phyloP scores from a whole-genome alignment of 2,113 vertebrate genomes.

The Colistium nudipinnis region DNA sequence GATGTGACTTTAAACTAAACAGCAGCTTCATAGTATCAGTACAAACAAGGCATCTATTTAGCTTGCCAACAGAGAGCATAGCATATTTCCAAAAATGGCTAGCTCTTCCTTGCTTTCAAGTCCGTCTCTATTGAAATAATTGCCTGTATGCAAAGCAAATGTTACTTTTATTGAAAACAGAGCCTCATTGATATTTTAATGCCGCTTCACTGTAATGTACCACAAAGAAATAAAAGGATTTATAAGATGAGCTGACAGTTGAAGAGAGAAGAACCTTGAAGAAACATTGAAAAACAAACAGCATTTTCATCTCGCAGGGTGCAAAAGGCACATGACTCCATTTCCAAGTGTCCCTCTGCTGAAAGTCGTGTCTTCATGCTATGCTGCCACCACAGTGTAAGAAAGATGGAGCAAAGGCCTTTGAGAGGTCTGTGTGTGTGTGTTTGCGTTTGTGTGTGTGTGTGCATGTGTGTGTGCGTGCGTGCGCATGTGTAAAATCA shows the following conservation, averaged over 20 bases:
- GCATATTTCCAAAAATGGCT: too few species aligned
- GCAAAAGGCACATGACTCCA: slow-evolving; percentile 16
- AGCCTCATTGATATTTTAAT: slow-evolving; percentile 36
- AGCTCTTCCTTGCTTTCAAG: background rate
- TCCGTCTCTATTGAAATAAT: background rate
- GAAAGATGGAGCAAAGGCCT: slow-evolving; percentile 43
- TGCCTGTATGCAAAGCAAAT: background rate
- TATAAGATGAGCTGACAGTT: too few species aligned
- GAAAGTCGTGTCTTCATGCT: slow-evolving; percentile 57
- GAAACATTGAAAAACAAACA: background rate
- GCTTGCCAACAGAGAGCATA: too few species aligned
- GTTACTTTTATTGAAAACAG: too few species aligned
- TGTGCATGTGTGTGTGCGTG: slow-evolving; percentile 29
- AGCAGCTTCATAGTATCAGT: too few species aligned
- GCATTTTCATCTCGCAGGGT: background rate
- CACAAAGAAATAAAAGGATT: slow-evolving; percentile 4
- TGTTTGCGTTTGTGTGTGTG: slow-evolving; percentile 16
- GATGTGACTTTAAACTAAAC: too few species aligned
- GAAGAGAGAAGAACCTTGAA: too few species aligned
- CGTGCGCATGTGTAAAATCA: slow-evolving; percentile 34
- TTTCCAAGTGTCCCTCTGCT: slow-evolving; percentile 21
- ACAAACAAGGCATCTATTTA: too few species aligned
- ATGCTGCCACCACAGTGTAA: slow-evolving; percentile 54
- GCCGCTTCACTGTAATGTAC: slow-evolving; percentile 6
- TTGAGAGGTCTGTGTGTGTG: slow-evolving; percentile 7